A percentile compares a stretch with the other conserved stretches of the same genome.
These are phyloP conservation scores for Campoplex capitator DNA, from an alignment of 2,888 invertebrate genomes.

Conservation along the genomic window DNA sequence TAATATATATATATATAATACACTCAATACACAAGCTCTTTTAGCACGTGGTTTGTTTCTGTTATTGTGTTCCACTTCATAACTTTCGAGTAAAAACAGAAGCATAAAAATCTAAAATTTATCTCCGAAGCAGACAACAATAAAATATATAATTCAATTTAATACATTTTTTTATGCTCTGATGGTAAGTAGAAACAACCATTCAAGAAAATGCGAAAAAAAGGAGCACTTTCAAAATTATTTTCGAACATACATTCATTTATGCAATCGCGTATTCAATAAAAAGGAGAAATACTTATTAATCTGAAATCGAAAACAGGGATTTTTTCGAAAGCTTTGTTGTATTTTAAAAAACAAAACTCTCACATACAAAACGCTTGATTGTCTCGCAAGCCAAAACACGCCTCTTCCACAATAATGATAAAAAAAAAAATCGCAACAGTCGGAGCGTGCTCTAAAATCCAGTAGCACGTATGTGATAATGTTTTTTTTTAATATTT, in stretches of 20 bases:
- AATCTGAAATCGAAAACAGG: neutral
- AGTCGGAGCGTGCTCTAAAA: no score
- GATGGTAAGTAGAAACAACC: neutral
- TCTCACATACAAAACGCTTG: neutral
- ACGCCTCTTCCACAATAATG: no score
- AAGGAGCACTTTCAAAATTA: neutral
- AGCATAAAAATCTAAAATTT: neutral
- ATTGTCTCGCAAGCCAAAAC: neutral
- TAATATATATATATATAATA: neutral
- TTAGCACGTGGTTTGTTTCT: conserved; percentile 17
- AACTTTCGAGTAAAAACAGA: neutral
- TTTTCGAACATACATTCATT: neutral
- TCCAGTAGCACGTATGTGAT: neutral
- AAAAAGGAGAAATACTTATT: neutral
- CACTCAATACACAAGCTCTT: neutral
- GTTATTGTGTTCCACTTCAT: neutral
- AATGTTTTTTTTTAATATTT: neutral
- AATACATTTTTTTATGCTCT: neutral
- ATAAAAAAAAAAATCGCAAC: no score
- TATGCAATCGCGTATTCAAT: neutral
- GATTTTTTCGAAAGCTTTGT: neutral
- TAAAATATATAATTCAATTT: neutral
- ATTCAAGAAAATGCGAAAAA: neutral
- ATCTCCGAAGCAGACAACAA: neutral
- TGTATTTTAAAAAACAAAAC: neutral